Base-by-base conservation (phyloP, 2,888 invertebrate genomes). In the Chrysodeixis includens region DNA sequence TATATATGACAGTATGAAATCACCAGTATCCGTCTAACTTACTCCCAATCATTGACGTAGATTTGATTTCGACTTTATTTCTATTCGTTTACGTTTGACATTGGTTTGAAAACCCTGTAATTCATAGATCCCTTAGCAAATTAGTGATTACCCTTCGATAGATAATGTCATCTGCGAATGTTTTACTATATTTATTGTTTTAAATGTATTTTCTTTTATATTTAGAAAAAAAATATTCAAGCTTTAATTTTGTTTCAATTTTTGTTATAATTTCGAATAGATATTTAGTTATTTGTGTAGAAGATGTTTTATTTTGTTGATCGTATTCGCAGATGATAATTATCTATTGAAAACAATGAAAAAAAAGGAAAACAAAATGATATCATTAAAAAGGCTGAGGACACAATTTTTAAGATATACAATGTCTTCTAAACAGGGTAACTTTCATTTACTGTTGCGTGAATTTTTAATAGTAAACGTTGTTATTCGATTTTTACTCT, bases 371-470 rank as follows among this genome's bases (percentile, higher is more conserved):
- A 92, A 88, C 88, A 89, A 90, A 87, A 87, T 83, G 86, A 94
- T 95, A 95, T 95, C 94, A 95, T 93, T 91, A 85, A 90, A 92
- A 94, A 94, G 94, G 95, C 95, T 94, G 95, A 94, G 94, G 95
- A 92, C 91, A 90, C 91, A 92, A 92, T 92, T 93, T 92, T 93
- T 90, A 92, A 89, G 88, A 93, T 93, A 94, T 94, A 95, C 94
- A 95, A 94, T 93, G 94, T 94, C 93, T 93, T 93, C 91, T 91
- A 83, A 93, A 94, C 94, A 94, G 94, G 94, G 94, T 94, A 94
- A 90, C 51, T 91, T 93, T 94, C 74, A 82, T 94, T 94, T 93
- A 93, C 89, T 92, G 93, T 94, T 94, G 92, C 84, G 90, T 92
- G 90, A 56, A 86, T 88, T 91, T 92, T 88, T 82, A 76, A 89